These are phyloP conservation scores for Hippocampus barbouri DNA, from an alignment of 2,113 vertebrate species.

Conservation along the genomic window DNA sequence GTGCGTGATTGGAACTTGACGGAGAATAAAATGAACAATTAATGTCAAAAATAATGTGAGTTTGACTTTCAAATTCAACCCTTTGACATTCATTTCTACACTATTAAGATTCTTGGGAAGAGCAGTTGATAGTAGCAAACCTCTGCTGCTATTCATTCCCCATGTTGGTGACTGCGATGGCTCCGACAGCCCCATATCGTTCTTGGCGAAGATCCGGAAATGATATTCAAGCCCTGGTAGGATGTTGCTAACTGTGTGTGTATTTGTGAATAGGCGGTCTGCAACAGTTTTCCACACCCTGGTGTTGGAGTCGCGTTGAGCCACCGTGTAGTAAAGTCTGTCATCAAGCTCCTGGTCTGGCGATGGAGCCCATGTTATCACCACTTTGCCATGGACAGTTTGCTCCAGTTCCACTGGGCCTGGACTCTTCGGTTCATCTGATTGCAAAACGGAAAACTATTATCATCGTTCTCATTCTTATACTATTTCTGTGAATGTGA, in stretches of 20 bases:
- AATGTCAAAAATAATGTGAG: background rate
- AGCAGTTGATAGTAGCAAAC: slow-evolving; percentile 33
- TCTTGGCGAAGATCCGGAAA: slow-evolving; percentile 82
- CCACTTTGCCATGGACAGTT: slow-evolving; percentile 74
- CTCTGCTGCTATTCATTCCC: slow-evolving; percentile 63
- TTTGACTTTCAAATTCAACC: background rate
- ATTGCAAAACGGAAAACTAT: slow-evolving; percentile 4
- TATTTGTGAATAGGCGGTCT: slow-evolving; percentile 75
- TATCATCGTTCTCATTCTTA: background rate
- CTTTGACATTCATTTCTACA: background rate
- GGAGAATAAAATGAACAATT: slow-evolving; percentile 3
- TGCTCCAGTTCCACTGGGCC: slow-evolving; percentile 76
- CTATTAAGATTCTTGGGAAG: background rate
- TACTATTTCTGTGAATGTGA: background rate
- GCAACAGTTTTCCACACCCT: slow-evolving; percentile 72
- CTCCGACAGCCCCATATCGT: slow-evolving; percentile 75
- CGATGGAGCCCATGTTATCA: slow-evolving; percentile 79
- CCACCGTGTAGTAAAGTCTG: slow-evolving; percentile 74
- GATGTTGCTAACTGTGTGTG: slow-evolving; percentile 74
- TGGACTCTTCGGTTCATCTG: slow-evolving; percentile 77
- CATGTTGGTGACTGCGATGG: slow-evolving; percentile 79
- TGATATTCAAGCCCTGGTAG: slow-evolving; percentile 76
- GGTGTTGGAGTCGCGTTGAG: slow-evolving; percentile 68
- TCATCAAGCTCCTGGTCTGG: slow-evolving; percentile 72
- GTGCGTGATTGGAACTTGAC: slow-evolving; percentile 47